Conservation (phyloP, 2,113 vertebrate species). For the Rostratula benghalensis region DNA sequence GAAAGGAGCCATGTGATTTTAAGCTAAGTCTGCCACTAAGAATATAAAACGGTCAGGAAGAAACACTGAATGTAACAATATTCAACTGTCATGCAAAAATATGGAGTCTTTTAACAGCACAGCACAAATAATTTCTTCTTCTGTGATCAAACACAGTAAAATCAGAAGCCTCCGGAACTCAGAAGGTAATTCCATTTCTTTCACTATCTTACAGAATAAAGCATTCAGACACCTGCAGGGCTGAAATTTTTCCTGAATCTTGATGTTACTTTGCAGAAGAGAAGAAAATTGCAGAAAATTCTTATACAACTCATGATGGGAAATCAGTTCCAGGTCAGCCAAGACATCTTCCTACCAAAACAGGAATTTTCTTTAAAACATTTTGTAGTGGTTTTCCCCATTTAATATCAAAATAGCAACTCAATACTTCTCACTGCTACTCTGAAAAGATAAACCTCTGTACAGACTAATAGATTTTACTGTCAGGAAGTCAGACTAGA, state of each 20-base stretch:
- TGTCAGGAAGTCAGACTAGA: not conserved
- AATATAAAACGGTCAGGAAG: not conserved
- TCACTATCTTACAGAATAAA: not conserved
- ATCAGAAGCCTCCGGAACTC: not conserved
- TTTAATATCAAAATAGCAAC: not conserved
- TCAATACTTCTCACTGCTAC: not conserved
- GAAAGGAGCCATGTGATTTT: not conserved
- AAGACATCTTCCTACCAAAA: not conserved
- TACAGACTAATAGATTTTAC: not conserved
- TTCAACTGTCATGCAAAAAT: not conserved
- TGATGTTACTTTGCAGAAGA: not conserved
- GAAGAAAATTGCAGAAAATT: slow-evolving; percentile 4
- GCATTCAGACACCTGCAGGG: not conserved
- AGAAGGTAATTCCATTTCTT: slow-evolving; percentile 20
- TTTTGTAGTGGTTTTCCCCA: not conserved
- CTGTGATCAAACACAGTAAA: not conserved
- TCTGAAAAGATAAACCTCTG: not conserved
- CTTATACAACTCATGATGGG: not conserved
- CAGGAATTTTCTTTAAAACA: not conserved
- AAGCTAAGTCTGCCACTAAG: not conserved
- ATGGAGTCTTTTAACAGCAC: not conserved
- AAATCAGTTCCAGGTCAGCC: not conserved
- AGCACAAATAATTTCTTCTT: not conserved
- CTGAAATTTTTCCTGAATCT: not conserved
- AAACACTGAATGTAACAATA: not conserved